Evolutionary conservation across 2,888 invertebrate genomes (phyloP), one percentile per base, ranked within the genome.

Genomic region (Polietes domitor): DNA sequence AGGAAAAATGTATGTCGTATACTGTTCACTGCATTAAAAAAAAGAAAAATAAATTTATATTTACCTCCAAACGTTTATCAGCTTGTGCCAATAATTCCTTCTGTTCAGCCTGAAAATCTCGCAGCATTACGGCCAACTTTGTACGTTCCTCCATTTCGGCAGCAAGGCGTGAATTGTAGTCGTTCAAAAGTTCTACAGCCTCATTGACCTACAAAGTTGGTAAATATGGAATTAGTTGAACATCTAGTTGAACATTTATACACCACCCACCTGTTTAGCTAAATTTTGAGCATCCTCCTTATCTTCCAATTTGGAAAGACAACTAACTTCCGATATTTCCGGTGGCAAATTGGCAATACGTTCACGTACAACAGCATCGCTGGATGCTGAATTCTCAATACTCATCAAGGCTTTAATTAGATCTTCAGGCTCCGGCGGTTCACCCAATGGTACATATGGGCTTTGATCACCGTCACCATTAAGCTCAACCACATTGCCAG

Each of bases 371-470:
- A 95, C 95, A 85, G 98, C 98, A 93, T 99, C 99, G 88, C 98
- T 97, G 0, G 98, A 98, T 1, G 99, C 98, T 81, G 98, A 97
- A 89, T 97, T 97, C 92, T 99, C 99, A 88, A 99, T 93, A 88
- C 97, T 97, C 92, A 96, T 93, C 77, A 96, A 93, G 1, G 95
- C 95, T 93, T 96, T 97, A 83, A 98, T 96, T 37, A 99, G 94
- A 89, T 98, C 98, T 89, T 98, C 98, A 0, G 98, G 96, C 92
- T 98, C 97, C 0, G 98, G 97, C 0, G 97, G 97, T 90, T 98
- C 97, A 1, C 96, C 96, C 37, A 91, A 95, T 0, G 96, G 96
- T 7, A 96, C 94, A 88, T 95, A 95, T 0, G 97, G 97, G 89
- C 97, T 97, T 0, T 95, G 94, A 89, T 96, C 96, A 83, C 96